These are phyloP conservation scores for Batillaria attramentaria DNA, from an alignment of 1,140 invertebrate genomes.

Conservation along the genomic window DNA sequence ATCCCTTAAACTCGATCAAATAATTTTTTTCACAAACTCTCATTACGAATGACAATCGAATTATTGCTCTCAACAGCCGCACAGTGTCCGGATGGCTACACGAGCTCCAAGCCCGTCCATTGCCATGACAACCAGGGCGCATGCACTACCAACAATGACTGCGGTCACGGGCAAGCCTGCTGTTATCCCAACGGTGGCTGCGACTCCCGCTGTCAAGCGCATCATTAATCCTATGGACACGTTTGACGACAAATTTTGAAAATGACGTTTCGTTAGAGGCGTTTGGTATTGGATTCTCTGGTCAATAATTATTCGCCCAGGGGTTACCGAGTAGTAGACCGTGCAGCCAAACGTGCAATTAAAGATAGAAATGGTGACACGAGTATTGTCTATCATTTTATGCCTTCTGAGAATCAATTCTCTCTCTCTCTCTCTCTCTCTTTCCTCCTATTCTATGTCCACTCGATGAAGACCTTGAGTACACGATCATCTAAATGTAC, in stretches of 20 bases:
- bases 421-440: no score
- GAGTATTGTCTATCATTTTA: background rate
- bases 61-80: background rate
- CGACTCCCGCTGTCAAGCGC: background rate
- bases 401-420: no score
- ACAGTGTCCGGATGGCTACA: background rate
- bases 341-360: background rate
- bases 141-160: background rate
- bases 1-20: background rate
- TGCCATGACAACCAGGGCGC: background rate
- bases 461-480: no score
- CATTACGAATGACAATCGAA: background rate
- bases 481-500: no score
- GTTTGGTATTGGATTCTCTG: background rate
- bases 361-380: background rate
- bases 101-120: background rate
- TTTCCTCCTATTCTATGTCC: no score
- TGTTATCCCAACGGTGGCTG: slow-evolving; percentile 5
- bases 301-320: no score
- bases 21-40: background rate
- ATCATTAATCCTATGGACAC: background rate
- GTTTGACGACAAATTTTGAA: background rate
- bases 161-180: background rate
- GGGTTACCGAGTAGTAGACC: no score
- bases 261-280: background rate